Percentiles rank a stretch among this genome's conserved stretches.
Conservation (phyloP, 1,140 invertebrate species). For the Marisa cornuarietis region DNA sequence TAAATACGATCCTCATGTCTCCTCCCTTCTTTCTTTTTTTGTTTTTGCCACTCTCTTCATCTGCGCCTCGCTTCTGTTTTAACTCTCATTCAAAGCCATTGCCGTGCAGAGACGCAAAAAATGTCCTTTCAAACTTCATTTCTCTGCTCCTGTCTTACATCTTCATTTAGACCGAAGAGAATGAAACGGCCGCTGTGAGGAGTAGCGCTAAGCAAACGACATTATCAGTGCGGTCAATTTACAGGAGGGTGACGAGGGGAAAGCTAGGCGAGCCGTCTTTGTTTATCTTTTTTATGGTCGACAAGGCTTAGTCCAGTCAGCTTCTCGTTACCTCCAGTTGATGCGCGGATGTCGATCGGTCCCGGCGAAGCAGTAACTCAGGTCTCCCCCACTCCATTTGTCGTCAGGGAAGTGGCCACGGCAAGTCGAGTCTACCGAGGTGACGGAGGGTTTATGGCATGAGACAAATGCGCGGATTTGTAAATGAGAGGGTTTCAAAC, state of each 20-base stretch:
- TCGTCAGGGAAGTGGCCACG: background rate
- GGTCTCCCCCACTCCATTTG: background rate
- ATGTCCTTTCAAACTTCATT: no score
- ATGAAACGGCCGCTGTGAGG: background rate
- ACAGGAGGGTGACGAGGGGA: background rate
- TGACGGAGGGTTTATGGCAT: background rate
- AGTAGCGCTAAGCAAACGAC: constrained; percentile 4
- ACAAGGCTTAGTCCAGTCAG: no score
- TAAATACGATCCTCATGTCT: no score
- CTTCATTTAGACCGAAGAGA: no score
- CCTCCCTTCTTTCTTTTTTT: no score
- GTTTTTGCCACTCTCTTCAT: no score
- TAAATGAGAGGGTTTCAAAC: background rate
- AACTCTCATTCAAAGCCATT: no score
- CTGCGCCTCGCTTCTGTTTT: no score
- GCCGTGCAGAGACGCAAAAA: no score
- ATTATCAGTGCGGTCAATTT: background rate
- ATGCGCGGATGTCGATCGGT: background rate
- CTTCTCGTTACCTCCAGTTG: no score
- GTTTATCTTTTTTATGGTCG: no score
- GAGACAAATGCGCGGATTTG: constrained; percentile 5
- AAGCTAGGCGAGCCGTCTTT: background rate
- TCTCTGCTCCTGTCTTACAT: no score
- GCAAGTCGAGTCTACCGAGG: background rate
- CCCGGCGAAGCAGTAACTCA: background rate